Base-by-base conservation (phyloP, 2,113 vertebrate species). In the Boulengeromyrus knoepffleri region DNA sequence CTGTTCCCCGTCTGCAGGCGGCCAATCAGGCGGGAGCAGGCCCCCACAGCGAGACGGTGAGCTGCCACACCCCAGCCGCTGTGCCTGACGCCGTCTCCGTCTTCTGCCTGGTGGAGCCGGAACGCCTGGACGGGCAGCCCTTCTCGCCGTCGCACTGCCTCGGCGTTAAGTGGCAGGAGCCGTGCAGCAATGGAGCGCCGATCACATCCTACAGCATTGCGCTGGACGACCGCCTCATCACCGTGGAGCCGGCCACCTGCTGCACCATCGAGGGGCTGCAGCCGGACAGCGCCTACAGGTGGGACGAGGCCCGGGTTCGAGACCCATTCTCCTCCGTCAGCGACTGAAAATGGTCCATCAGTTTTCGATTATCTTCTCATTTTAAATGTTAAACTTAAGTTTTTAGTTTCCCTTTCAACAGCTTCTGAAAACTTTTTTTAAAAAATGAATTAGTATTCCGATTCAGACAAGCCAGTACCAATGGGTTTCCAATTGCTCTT, bases 241-340 rank as follows among this genome's bases (percentile, higher is more conserved):
- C 95, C 0, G 96, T 98, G 92, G 97, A 96, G 8, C 96, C 94
- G 0, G 94, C 95, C 19, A 97, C 97, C 1, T 96, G 93, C 89
- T 95, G 98, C 0, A 9, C 97, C 9, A 90, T 99, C 45, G 93
- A 92, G 1, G 96, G 95, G 31, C 95, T 99, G 92, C 97, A 98
- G 92, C 99, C 99, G 2, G 98, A 99, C 96, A 98, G 96, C 87
- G 97, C 97, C 0, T 99, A 99, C 96, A 96, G 97, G 99, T 99
- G 94, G 95, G 95, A 0, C 17, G 9, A 21, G 45, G 83, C 13
- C 36, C 5, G 36, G 74, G 36, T 45, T 85, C 19, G 47, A 86
- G 13, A 9, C 24, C 24, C 42, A n/a, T 46, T n/a, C 17, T 50
- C 19, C 42, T n/a, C 10, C 7, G 1, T 66, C 58, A 27, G 8